Conservation (phyloP, 1,140 invertebrate species). For the Ceratosolen solmsi region DNA sequence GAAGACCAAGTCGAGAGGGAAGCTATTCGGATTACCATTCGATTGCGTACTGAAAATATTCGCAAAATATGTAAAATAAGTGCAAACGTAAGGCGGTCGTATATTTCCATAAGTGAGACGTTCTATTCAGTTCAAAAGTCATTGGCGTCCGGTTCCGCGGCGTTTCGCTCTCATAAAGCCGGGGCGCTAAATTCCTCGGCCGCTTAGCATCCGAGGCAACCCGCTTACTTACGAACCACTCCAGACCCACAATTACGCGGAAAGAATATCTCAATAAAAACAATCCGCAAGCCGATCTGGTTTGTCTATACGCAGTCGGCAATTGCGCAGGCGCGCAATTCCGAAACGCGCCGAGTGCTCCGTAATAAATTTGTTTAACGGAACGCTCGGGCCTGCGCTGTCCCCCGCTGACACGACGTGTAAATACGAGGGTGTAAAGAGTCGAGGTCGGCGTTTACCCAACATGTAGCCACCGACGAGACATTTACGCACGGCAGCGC, state of each 20-base stretch:
- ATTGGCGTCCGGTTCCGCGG: background rate
- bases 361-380: slow-evolving; percentile 12
- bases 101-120: background rate
- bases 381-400: background rate
- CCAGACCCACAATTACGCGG: background rate
- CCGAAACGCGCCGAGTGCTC: background rate
- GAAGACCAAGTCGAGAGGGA: background rate
- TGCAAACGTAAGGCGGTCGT: background rate
- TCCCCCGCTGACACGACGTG: background rate
- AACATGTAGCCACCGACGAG: background rate
- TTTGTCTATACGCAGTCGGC: background rate
- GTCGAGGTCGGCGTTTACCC: no score
- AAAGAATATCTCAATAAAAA: background rate
- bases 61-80: background rate
- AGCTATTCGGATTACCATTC: background rate
- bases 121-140: slow-evolving; percentile 14
- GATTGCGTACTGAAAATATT: background rate
- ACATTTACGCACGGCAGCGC: background rate
- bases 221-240: background rate
- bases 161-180: slow-evolving; percentile 39
- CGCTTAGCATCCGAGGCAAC: background rate
- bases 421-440: background rate
- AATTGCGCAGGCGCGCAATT: no score
- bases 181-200: background rate
- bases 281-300: background rate